Evolutionary conservation across 1,140 invertebrate genomes (phyloP), one percentile per base, ranked within the genome.

Genomic region (Ridgeia piscesae): DNA sequence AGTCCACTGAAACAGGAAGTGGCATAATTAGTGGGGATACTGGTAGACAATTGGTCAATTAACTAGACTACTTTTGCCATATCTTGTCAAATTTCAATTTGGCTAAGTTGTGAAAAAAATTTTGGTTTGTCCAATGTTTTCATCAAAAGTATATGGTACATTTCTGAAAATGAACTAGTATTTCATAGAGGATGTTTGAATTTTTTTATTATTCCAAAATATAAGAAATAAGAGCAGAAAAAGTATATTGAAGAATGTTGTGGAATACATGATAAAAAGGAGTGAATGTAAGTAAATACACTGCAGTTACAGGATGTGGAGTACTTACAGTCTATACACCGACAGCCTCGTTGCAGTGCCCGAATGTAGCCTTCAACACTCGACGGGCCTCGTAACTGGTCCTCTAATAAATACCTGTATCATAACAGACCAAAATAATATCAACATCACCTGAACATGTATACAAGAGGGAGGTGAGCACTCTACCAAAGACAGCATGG

Each of bases 381-480:
- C 2, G 98, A 99, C 95, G 99, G 98, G 95, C 98, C 99, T 88
- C 98, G 98, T 95, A 99, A 98, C 96, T 99, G 99, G 96, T 99
- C 99, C 11, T 99, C 99, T 89, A 98, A 99, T 89, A 99, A 96
- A 96, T 99, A 99, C 93, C 98, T 98, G 94, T 34, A 94, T 94
- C 34, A 21, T 21, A 90, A 42, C 34, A 90, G 31, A 35, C 8
- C 21, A 50, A 50, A 50, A 50, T n/a, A 42, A 42, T 77, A 31
- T 77, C 58, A 77, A 77, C 58, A 77, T 27, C 58, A 27, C 2
- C 27, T 8, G 58, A 77, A 77, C 58, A 77, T 8, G 17, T 77
- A 27, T 31, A 21, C 11, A 8, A 27, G 58, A 77, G 11, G 42
- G 42, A 42, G 42, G 42, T 42, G 42, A 11, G 42, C 42, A 42